Evolutionary conservation across 2,113 vertebrate species (phyloP).

Genomic region (Corythoichthys haematopterus): DNA sequence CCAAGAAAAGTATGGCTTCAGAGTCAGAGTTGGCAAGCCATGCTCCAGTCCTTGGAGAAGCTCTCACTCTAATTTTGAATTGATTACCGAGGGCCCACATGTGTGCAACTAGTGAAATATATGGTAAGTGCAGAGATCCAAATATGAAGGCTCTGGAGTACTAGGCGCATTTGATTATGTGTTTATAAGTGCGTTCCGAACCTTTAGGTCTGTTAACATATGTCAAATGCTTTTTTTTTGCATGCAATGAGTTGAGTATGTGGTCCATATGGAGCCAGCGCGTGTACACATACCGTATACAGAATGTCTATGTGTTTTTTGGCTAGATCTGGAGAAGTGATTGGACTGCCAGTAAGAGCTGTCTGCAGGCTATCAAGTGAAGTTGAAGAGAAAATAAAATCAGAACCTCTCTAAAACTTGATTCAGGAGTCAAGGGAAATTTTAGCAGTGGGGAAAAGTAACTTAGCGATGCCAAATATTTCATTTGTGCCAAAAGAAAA

Average conservation of each 20-base stretch:
- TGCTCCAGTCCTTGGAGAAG: slow-evolving; percentile 53
- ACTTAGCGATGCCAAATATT: not conserved
- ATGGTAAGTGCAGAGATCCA: slow-evolving; percentile 47
- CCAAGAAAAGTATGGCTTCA: slow-evolving; percentile 47
- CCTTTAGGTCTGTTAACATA: not conserved
- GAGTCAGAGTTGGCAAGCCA: slow-evolving; percentile 57
- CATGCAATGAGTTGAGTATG: not conserved
- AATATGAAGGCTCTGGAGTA: slow-evolving; percentile 39
- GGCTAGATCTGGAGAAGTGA: slow-evolving; percentile 29
- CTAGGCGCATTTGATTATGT: slow-evolving; percentile 34
- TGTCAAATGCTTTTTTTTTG: slow-evolving; percentile 12
- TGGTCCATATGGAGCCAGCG: not conserved
- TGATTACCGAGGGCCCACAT: slow-evolving; percentile 58
- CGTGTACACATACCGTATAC: slow-evolving; percentile 5
- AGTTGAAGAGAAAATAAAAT: slow-evolving; percentile 36
- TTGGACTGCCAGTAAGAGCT: slow-evolving; percentile 35
- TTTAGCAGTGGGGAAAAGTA: slow-evolving; percentile 11
- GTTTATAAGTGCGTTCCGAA: slow-evolving; percentile 24
- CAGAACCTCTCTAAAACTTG: slow-evolving; percentile 27
- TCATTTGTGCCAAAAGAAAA: not conserved
- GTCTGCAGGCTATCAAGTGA: slow-evolving; percentile 47
- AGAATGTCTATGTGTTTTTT: slow-evolving; percentile 43
- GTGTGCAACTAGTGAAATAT: slow-evolving; percentile 60
- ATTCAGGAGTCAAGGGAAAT: slow-evolving; percentile 21
- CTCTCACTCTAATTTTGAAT: slow-evolving; percentile 67